Base-by-base conservation (phyloP, 2,113 vertebrate species). In the Hippoglossus stenolepis region DNA sequence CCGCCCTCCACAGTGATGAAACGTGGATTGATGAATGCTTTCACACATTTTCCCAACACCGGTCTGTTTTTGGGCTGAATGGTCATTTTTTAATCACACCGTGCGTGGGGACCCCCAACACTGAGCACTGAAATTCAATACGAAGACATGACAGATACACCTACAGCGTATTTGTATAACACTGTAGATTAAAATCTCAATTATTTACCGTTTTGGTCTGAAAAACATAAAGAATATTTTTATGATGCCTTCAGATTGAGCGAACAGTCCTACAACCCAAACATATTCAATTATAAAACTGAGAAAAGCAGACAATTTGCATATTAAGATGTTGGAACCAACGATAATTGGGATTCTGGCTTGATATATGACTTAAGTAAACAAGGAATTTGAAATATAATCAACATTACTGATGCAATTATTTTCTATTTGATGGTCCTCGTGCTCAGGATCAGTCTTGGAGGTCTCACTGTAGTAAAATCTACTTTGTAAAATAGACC, bases 51-150 rank as follows among this genome's bases (percentile, higher is more conserved):
- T 70, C 60, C 47, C 17, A 58, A 72, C 70, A 56, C 56, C 24
- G 58, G 35, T 87, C 86, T 88, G 81, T 85, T 90, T 87, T 91
- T 83, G 87, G 86, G 77, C 81, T 70, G 64, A 81, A 71, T 61
- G 59, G 81, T 60, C 66, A 80, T 89, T 84, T 31, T 90, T 83
- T 75, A 89, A 87, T 89, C 77, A 90, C 21, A 49, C 28, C n/a
- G 47, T 58, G 78, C 67, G 77, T n/a, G 53, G 49, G 66, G 54
- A 74, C 70, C 73, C 71, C 53, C 73, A 85, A 85, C 79, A 78
- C 67, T 35, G 47, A 31, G 63, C 23, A 45, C 15, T 73, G 61
- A 70, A 74, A 80, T 61, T 31, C 28, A 70, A 21, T 35, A 28
- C 56, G 28, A 65, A 61, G 31, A 51, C 12, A 47, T 54, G 23